These are phyloP conservation scores for Zingel zingel DNA, from an alignment of 2,113 vertebrate species.

Conservation along the genomic window DNA sequence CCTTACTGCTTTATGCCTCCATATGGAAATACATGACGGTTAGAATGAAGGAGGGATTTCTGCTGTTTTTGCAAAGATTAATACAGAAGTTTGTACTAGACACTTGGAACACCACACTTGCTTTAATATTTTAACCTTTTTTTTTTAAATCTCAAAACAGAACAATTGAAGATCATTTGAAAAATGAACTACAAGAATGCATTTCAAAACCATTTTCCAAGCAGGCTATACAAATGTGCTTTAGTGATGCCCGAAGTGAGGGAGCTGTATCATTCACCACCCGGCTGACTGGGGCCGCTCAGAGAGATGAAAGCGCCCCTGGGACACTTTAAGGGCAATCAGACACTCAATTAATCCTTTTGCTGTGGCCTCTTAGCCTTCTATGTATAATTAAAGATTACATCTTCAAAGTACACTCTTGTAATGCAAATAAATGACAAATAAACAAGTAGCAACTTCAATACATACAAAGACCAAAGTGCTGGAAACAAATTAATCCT, in stretches of 20 bases:
- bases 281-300: conserved; percentile 26
- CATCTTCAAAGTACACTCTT: conserved; percentile 40
- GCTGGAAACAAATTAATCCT: conserved; percentile 21
- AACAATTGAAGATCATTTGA: conserved; percentile 11
- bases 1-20: conserved; percentile 12
- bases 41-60: conserved; percentile 7
- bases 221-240: conserved; percentile 43
- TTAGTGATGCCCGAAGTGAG: conserved; percentile 9
- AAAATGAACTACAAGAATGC: conserved; percentile 26
- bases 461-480: conserved; percentile 32
- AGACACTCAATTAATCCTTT: conserved; percentile 54
- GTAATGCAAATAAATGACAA: conserved; percentile 34
- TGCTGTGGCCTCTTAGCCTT: conserved; percentile 1
- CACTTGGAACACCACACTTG: neutral
- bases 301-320: conserved; percentile 40
- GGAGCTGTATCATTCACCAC: conserved; percentile 20
- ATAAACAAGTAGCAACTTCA: conserved; percentile 40
- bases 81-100: neutral
- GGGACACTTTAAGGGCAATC: conserved; percentile 49
- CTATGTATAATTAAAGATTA: conserved; percentile 24
- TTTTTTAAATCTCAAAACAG: conserved; percentile 22
- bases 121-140: conserved; percentile 11
- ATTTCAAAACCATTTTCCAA: conserved; percentile 5
- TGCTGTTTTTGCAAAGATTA: conserved; percentile 22
- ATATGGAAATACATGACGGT: conserved; percentile 13